A percentile compares a stretch with the other conserved stretches of the same genome.
These are phyloP conservation scores for Galendromus occidentalis DNA, from an alignment of 1,140 invertebrate species.

Conservation along the genomic window DNA sequence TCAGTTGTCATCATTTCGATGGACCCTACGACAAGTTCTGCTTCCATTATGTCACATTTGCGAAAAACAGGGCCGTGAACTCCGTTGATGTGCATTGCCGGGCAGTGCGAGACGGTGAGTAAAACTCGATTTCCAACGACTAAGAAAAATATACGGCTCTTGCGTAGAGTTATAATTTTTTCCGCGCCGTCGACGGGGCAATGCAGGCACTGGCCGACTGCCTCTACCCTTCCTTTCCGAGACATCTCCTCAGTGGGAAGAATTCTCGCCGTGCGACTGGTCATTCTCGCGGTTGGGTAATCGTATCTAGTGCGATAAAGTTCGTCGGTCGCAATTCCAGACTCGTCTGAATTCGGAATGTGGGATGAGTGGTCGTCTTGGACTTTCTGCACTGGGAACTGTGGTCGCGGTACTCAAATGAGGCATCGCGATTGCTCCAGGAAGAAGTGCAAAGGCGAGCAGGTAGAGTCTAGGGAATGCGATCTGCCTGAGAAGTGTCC, in stretches of 20 bases:
- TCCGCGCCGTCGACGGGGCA: not conserved
- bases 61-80: constrained; percentile 18
- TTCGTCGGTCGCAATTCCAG: not conserved
- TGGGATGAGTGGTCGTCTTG: constrained; percentile 18
- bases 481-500: constrained; percentile 3
- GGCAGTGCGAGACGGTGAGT: constrained; percentile 17
- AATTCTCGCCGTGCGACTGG: no score
- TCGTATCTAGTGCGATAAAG: no score
- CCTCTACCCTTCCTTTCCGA: no score
- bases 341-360: not conserved
- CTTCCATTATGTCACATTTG: constrained; percentile 20
- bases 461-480: not conserved
- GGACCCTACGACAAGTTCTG: constrained; percentile 19
- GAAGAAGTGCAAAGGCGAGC: not conserved
- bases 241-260: no score
- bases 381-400: constrained; percentile 17
- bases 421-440: constrained; percentile 12
- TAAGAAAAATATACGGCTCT: not conserved
- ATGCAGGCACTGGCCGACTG: no score
- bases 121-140: not conserved
- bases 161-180: not conserved
- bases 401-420: constrained; percentile 15
- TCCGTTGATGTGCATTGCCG: constrained; percentile 16
- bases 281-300: no score
- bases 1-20: constrained; percentile 19